Evolutionary conservation across 2,113 vertebrate genomes (phyloP), one percentile per base, ranked within the genome.

Genomic region (Numenius arquata): DNA sequence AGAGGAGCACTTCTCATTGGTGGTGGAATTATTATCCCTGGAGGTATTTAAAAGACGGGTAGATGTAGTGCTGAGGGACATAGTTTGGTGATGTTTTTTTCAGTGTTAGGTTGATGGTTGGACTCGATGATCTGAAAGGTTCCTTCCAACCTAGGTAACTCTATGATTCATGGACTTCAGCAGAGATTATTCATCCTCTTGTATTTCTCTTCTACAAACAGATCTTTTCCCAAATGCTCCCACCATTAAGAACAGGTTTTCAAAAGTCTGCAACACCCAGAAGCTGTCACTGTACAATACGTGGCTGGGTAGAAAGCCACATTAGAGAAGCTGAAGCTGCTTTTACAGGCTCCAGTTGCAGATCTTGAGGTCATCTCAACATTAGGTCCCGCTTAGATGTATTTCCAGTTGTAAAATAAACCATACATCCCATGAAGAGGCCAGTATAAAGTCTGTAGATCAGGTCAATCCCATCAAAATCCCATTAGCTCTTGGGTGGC

Each of bases 341-440:
- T 84, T 86, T 77, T 70, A 43, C 20, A 67, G 27, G 21, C 14
- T 71, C 32, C 29, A 55, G 15, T 21, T 36, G 26, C 58, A 65
- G 40, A 8, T 75, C 30, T 6, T 58, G 43, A 72, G 58, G 13
- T 82, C 19, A 59, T 78, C 36, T 48, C 68, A 78, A 45, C 22
- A 74, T 3, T 17, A 68, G 17, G 15, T 12, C 5, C 9, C 3
- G 2, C 8, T 25, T 21, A 34, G 3, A 61, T 0, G 0, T 27
- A 30, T 67, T 70, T 50, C 15, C 41, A 82, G 12, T 8, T 75
- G 15, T 48, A 84, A 92, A 93, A 92, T 61, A 85, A 93, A 70
- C 7, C 26, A 52, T 12, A 86, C 0, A 3, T 38, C 27, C 25
- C 34, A 56, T 3, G 19, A 87, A 93, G 15, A 81, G 32, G 30